These are phyloP conservation scores for Ephestia elutella DNA, from an alignment of 1,140 invertebrate species.

Conservation along the genomic window DNA sequence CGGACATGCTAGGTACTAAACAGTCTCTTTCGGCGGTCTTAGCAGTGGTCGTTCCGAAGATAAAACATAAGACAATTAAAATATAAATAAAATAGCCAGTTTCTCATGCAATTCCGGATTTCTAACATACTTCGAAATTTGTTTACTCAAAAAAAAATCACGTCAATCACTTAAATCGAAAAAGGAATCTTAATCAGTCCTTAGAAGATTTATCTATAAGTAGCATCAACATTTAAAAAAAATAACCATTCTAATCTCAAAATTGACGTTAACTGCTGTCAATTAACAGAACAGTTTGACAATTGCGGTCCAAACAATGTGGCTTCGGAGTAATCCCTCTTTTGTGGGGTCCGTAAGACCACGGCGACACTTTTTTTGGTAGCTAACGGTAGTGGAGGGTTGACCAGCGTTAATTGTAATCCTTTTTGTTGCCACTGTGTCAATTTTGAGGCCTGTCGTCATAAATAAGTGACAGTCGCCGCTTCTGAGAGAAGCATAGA, in stretches of 20 bases:
- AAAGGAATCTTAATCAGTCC: too few species aligned
- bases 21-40: too few species aligned
- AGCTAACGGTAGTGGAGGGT: background rate
- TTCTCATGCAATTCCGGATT: too few species aligned
- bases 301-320: background rate
- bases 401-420: background rate
- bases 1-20: too few species aligned
- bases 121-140: too few species aligned
- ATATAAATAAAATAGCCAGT: too few species aligned
- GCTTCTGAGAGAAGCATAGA: too few species aligned
- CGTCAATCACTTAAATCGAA: too few species aligned
- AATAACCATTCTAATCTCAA: background rate
- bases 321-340: background rate
- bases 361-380: slow-evolving; percentile 1
- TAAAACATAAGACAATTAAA: too few species aligned
- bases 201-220: background rate
- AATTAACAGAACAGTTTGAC: background rate
- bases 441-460: background rate
- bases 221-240: background rate
- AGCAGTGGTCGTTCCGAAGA: too few species aligned
- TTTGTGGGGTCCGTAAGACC: background rate
- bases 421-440: background rate
- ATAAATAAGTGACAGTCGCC: background rate
- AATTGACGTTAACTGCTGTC: background rate
- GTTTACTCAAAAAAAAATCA: too few species aligned